Base-by-base conservation (phyloP, 2,888 invertebrate genomes). In the Zhuqinia jingwanae region DNA sequence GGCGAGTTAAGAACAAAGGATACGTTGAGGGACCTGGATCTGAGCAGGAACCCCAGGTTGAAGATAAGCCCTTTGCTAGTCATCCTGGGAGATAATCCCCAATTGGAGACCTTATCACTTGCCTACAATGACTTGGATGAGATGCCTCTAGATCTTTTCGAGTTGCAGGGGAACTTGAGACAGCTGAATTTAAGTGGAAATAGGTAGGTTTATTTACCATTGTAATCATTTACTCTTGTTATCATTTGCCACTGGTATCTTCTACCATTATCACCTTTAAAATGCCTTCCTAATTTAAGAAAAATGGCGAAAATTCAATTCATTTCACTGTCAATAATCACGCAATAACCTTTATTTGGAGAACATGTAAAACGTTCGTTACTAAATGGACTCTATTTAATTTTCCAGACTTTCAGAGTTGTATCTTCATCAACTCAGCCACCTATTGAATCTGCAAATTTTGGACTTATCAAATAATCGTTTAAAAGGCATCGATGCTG, bases 401-500 rank as follows among this genome's bases (percentile, higher is more conserved):
- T n/a, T n/a, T n/a, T n/a, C n/a, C n/a, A n/a, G n/a, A n/a, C 93
- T 96, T 85, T 93, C 92, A 0, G 93, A 92, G 73, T 93, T 95
- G 90, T 94, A 94, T 6, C 93, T 93, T 56, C 94, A 94, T 90
- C 92, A 94, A 63, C 92, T 95, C 0, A 92, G 93, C 2, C 93
- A 94, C 85, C 93, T 95, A 0, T 93, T 93, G 6, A 80, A 91
- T 93, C 92, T 95, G 70, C 93, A 94, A 92, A 94, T 94, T 90
- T 92, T 96, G 88, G 96, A 96, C 92, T 92, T 96, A 90, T 95
- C 96, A n/a, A 93, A 95, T 90, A 96, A 96, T 92, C 94, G 94
- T 91, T 93, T 96, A 90, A 94, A 94, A 89, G 94, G 95, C 60
- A 92, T 95, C 73, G 94, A 93, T 88, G 94, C 95, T 89, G 92